phyloP scores from a whole-genome alignment of 2,113 vertebrate genomes.

The Edolisoma coerulescens region DNA sequence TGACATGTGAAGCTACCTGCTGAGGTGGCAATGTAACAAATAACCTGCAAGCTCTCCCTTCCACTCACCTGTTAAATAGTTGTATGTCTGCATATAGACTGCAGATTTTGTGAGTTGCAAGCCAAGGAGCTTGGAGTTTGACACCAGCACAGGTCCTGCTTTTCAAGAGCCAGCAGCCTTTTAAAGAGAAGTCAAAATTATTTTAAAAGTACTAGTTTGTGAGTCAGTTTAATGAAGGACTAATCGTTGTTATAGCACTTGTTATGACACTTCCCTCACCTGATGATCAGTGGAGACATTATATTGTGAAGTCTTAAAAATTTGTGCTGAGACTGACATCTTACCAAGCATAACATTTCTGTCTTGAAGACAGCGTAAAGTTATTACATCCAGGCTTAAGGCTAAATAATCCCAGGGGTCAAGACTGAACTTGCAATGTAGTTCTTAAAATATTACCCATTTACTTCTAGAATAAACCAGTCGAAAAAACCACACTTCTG shows the following conservation, averaged over 20 bases:
- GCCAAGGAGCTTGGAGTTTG: background rate
- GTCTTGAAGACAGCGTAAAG: background rate
- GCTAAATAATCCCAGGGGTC: background rate
- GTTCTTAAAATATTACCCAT: background rate
- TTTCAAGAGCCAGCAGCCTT: background rate
- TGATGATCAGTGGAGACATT: background rate
- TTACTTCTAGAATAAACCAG: background rate
- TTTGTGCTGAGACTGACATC: background rate
- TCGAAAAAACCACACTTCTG: background rate
- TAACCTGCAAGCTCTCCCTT: background rate
- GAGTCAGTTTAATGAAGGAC: background rate
- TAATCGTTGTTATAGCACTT: background rate
- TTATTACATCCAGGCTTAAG: slow-evolving; percentile 8
- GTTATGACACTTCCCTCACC: background rate
- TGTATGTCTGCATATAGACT: background rate
- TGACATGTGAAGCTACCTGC: background rate
- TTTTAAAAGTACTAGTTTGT: background rate
- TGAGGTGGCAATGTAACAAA: background rate
- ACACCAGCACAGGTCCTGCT: background rate
- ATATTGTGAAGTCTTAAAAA: background rate
- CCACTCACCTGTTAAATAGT: background rate
- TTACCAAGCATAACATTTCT: background rate
- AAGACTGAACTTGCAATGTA: background rate
- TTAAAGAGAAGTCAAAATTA: background rate
- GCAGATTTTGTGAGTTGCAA: background rate